A percentile compares a stretch with the other conserved stretches of the same genome.
These are phyloP conservation scores for Diplazon laetatorius DNA, from an alignment of 2,888 invertebrate species.

Conservation along the genomic window DNA sequence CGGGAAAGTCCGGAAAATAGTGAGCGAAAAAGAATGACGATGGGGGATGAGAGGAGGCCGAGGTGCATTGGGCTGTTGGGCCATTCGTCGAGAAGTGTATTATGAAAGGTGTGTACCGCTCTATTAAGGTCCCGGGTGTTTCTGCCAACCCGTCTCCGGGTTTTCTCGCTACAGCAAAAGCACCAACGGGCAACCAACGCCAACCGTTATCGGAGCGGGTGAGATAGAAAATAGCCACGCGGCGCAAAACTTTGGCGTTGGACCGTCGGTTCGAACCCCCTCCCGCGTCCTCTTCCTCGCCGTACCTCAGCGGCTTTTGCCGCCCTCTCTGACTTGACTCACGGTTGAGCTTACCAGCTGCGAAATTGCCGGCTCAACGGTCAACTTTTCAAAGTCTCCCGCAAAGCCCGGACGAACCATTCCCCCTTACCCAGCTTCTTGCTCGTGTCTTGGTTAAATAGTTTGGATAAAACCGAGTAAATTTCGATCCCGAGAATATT, in stretches of 20 bases:
- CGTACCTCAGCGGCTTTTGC: background rate
- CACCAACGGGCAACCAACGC: background rate
- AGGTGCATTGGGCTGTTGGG: slow-evolving; percentile 40
- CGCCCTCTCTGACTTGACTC: slow-evolving; percentile 1
- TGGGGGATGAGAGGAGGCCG: slow-evolving; percentile 12
- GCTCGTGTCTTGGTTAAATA: slow-evolving; percentile 53
- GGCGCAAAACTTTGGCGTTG: slow-evolving; percentile 14
- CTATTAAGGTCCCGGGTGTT: slow-evolving; percentile 55
- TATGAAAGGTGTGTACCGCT: slow-evolving; percentile 58
- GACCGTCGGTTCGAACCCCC: background rate
- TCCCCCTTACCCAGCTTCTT: no score
- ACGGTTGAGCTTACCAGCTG: slow-evolving; percentile 30
- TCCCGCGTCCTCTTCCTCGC: slow-evolving; percentile 1
- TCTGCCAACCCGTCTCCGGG: slow-evolving; percentile 40
- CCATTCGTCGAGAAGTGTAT: slow-evolving; percentile 40
- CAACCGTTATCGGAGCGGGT: background rate
- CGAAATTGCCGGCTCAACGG: slow-evolving; percentile 56
- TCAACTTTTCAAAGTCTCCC: slow-evolving; percentile 57
- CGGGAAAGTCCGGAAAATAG: slow-evolving; percentile 11
- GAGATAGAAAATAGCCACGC: slow-evolving; percentile 17
- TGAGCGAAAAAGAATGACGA: slow-evolving; percentile 10
- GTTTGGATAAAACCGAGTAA: slow-evolving; percentile 49
- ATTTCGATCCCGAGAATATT: slow-evolving; percentile 45
- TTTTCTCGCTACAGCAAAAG: slow-evolving; percentile 10
- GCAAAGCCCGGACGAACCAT: slow-evolving; percentile 15